These are phyloP conservation scores for Urocolius indicus DNA, from an alignment of 2,113 vertebrate genomes.

Conservation along the genomic window DNA sequence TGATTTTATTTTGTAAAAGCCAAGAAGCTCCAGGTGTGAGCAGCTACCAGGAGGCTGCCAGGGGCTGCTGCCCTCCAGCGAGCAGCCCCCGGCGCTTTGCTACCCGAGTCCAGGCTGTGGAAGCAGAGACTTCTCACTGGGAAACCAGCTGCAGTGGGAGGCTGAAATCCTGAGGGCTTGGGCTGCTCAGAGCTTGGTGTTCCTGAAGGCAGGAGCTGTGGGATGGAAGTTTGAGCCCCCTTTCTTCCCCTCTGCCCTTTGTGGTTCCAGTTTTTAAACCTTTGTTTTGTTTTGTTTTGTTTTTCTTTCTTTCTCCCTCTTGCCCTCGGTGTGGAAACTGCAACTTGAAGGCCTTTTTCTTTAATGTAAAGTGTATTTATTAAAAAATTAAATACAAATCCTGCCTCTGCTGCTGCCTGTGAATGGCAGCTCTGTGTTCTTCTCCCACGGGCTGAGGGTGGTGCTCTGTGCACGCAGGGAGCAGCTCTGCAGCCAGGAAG, in stretches of 20 bases:
- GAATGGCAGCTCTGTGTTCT: not conserved
- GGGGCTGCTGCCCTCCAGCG: slow-evolving; percentile 9
- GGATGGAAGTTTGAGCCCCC: slow-evolving; percentile 68
- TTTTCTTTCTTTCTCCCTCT: not conserved
- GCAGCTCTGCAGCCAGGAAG: not conserved
- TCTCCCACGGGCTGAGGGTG: too few relatives aligned
- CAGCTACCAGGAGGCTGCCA: slow-evolving; percentile 39
- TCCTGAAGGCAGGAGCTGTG: slow-evolving; percentile 60
- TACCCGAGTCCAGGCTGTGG: not conserved
- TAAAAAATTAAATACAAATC: slow-evolving; percentile 82
- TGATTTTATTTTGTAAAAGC: slow-evolving; percentile 57
- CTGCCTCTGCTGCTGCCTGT: slow-evolving; percentile 63
- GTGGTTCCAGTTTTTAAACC: slow-evolving; percentile 72
- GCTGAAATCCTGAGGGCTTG: slow-evolving; percentile 34
- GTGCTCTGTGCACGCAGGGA: not conserved
- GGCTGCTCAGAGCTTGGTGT: slow-evolving; percentile 36
- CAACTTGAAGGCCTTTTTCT: slow-evolving; percentile 84
- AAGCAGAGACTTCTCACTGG: not conserved
- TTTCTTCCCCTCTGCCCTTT: slow-evolving; percentile 72
- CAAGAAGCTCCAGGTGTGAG: slow-evolving; percentile 62
- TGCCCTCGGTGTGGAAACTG: slow-evolving; percentile 78
- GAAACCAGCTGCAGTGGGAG: not conserved
- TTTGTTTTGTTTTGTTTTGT: not conserved
- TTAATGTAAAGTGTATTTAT: slow-evolving; percentile 90
- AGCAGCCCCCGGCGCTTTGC: not conserved